Percentiles rank a stretch among this genome's conserved stretches.
Evolutionary conservation across 2,113 vertebrate species (phyloP).

Genomic region (Tetrao urogallus): DNA sequence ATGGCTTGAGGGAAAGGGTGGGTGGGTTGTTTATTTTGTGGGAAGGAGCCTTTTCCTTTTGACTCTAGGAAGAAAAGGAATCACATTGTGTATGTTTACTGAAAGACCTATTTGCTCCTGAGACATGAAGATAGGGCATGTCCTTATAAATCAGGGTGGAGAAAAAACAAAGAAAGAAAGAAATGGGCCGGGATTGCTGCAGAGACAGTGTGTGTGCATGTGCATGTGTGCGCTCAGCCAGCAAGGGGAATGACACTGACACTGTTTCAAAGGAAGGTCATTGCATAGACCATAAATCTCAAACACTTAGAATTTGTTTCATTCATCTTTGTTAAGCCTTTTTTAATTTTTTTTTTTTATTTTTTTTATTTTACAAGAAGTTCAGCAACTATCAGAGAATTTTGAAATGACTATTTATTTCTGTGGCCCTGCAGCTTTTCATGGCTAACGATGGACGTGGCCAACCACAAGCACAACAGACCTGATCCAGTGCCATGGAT

Average conservation of each 20-base stretch:
- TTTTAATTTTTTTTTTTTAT: neutral
- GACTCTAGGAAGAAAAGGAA: slow-evolving; percentile 22
- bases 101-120: neutral
- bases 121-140: neutral
- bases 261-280: slow-evolving; percentile 65
- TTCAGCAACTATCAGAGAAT: slow-evolving; percentile 5
- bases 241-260: slow-evolving; percentile 49
- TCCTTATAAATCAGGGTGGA: slow-evolving; percentile 32
- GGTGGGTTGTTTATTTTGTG: slow-evolving; percentile 37
- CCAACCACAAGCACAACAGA: neutral
- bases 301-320: slow-evolving; percentile 38
- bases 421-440: neutral
- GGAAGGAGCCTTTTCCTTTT: slow-evolving; percentile 51
- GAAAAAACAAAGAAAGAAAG: neutral
- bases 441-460: neutral
- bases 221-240: slow-evolving; percentile 11
- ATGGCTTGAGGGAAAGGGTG: neutral
- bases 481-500: neutral
- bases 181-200: neutral
- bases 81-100: slow-evolving; percentile 21
- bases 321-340: neutral
- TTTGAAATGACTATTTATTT: slow-evolving; percentile 7
- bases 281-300: slow-evolving; percentile 38
- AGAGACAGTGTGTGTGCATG: neutral
- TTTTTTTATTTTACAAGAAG: slow-evolving; percentile 14